Conservation (phyloP, 2,113 vertebrate species). For the Hymenochirus boettgeri region DNA sequence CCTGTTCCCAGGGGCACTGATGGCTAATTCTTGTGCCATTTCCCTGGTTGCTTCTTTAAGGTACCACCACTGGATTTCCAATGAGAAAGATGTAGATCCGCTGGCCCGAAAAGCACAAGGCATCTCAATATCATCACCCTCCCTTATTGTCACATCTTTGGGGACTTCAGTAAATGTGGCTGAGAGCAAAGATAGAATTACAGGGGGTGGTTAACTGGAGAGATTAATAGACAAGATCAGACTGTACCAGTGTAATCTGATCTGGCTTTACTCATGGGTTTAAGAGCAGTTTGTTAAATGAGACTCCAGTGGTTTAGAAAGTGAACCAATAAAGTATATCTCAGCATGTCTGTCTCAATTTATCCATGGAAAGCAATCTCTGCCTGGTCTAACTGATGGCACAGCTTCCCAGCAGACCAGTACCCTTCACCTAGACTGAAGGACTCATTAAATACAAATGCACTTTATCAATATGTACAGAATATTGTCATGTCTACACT, state of each 20-base stretch:
- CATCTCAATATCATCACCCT: constrained; percentile 95
- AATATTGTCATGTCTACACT: not conserved
- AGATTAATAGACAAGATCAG: constrained; percentile 36
- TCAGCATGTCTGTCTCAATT: constrained; percentile 1
- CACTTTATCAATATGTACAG: not conserved
- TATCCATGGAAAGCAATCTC: constrained; percentile 12
- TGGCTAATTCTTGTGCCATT: constrained; percentile 75
- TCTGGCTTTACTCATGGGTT: constrained; percentile 9
- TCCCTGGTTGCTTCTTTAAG: constrained; percentile 78
- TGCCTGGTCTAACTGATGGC: constrained; percentile 22
- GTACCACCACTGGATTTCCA: constrained; percentile 98
- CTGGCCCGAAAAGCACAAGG: constrained; percentile 87
- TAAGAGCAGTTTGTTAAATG: constrained; percentile 18
- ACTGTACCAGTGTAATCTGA: constrained; percentile 12
- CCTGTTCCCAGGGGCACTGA: constrained; percentile 72
- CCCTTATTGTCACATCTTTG: constrained; percentile 85
- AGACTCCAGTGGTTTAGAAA: constrained; percentile 31
- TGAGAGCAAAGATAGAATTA: constrained; percentile 59
- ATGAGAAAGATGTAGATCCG: constrained; percentile 81
- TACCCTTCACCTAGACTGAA: not conserved
- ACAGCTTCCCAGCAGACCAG: not conserved
- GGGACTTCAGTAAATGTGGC: constrained; percentile 92
- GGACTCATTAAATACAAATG: not conserved
- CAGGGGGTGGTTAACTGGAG: constrained; percentile 52
- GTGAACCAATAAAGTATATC: constrained; percentile 24